Conservation (phyloP, 92 coral and sea anemone species). For the Pocillopora grandis region DNA sequence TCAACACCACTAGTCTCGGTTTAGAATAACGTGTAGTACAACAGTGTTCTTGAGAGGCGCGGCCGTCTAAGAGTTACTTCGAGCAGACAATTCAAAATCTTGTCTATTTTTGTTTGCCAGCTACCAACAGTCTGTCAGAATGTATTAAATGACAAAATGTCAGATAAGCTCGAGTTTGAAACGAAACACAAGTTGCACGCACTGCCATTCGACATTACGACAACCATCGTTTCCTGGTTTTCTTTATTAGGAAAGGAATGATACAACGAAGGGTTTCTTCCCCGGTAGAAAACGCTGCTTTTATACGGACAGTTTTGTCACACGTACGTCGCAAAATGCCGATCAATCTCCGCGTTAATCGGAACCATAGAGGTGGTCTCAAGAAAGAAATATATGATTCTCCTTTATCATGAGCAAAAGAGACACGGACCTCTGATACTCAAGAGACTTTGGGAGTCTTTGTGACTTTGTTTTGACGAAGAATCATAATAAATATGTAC, state of each 20-base stretch:
- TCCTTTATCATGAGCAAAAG: too few species aligned
- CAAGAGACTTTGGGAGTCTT: too few species aligned
- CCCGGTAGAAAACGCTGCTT: neutral
- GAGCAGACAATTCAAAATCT: too few species aligned
- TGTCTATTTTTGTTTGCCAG: neutral
- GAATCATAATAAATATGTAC: too few species aligned
- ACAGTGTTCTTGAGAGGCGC: too few species aligned
- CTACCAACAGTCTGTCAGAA: neutral
- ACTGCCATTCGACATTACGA: neutral
- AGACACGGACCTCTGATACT: too few species aligned
- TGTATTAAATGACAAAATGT: neutral
- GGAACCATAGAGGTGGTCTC: neutral
- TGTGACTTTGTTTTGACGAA: too few species aligned
- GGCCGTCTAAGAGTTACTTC: too few species aligned
- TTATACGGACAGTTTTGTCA: constrained; percentile 5
- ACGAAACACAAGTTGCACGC: neutral
- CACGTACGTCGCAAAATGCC: neutral
- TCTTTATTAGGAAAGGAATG: constrained; percentile 2
- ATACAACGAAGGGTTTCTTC: neutral
- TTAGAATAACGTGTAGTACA: too few species aligned
- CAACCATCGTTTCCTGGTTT: neutral
- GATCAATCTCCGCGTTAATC: neutral
- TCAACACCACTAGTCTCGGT: too few species aligned
- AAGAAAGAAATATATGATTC: neutral
- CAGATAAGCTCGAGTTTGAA: neutral